Evolutionary conservation across 64 coral and sea anemone species (phyloP).

Genomic region (Astreopora myriophthalma): DNA sequence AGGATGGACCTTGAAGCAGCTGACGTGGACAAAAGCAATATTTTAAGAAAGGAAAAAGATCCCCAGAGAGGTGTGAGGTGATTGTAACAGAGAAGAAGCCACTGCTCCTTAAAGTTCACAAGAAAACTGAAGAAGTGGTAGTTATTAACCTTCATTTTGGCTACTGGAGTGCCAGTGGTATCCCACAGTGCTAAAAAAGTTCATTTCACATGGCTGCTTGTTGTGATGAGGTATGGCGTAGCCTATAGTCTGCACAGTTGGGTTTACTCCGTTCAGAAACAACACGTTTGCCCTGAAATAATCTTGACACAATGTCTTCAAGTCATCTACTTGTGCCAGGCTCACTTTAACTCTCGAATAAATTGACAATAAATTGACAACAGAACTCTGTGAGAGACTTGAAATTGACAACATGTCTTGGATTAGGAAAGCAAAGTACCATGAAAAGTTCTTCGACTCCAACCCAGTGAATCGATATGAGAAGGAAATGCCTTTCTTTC

Average conservation of each 20-base stretch:
- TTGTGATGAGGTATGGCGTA: constrained; percentile 59
- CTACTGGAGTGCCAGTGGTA: too few relatives aligned
- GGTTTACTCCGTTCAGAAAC: constrained; percentile 42
- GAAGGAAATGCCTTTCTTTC: constrained; percentile 55
- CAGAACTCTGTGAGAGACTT: not conserved
- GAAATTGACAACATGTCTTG: constrained; percentile 14
- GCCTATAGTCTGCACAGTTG: constrained; percentile 40
- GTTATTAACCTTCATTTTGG: too few relatives aligned
- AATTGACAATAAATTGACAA: constrained; percentile 17
- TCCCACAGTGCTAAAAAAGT: too few relatives aligned
- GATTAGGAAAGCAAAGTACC: constrained; percentile 58
- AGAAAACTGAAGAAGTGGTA: too few relatives aligned
- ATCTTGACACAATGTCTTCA: constrained; percentile 42
- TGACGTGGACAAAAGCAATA: constrained; percentile 20
- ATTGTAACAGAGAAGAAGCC: too few relatives aligned
- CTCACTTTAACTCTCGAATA: constrained; percentile 11
- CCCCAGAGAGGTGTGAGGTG: too few relatives aligned
- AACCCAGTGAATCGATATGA: constrained; percentile 62
- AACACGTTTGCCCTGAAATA: constrained; percentile 21
- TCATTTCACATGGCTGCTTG: constrained; percentile 9
- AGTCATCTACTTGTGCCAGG: constrained; percentile 28
- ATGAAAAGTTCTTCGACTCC: constrained; percentile 70
- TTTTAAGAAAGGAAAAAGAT: too few relatives aligned
- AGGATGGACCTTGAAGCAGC: constrained; percentile 55
- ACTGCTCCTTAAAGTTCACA: too few relatives aligned